A percentile compares a stretch with the other conserved stretches of the same genome.
Conservation (phyloP, 1,140 invertebrate genomes). For the Berghia stephanieae region DNA sequence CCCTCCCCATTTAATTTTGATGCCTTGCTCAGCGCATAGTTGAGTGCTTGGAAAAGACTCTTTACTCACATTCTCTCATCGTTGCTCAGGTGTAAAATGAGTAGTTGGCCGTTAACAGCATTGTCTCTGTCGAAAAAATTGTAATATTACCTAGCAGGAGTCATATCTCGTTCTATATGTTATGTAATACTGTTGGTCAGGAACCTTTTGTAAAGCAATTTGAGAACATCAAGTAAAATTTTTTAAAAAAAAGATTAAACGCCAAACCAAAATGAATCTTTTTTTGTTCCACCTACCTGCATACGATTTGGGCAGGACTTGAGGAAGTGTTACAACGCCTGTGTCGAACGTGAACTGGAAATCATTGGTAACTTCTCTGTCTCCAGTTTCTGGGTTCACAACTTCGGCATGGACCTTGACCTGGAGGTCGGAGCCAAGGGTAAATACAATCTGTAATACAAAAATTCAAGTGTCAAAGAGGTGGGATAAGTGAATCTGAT, state of each 20-base stretch:
- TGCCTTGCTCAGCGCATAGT: too few species aligned
- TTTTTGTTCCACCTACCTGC: slow-evolving; percentile 67
- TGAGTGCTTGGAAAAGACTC: too few species aligned
- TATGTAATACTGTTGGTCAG: too few species aligned
- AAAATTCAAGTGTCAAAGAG: too few species aligned
- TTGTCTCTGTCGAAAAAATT: neutral
- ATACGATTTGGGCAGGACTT: slow-evolving; percentile 77
- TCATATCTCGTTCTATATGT: too few species aligned
- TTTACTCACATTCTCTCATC: too few species aligned
- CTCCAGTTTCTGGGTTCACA: slow-evolving; percentile 72
- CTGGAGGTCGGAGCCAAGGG: slow-evolving; percentile 74
- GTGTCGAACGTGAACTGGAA: slow-evolving; percentile 80
- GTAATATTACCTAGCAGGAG: neutral
- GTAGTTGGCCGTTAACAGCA: too few species aligned
- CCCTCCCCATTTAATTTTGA: too few species aligned
- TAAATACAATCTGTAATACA: slow-evolving; percentile 76
- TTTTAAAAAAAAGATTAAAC: neutral
- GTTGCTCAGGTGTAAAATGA: too few species aligned
- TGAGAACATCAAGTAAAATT: too few species aligned
- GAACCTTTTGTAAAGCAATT: too few species aligned
- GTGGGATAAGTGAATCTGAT: too few species aligned
- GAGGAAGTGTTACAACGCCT: slow-evolving; percentile 66
- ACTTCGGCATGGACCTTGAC: slow-evolving; percentile 77
- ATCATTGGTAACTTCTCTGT: slow-evolving; percentile 76
- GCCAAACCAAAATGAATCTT: neutral